Evolutionary conservation across 2,113 vertebrate species (phyloP).

Genomic region (Condylura cristata): DNA sequence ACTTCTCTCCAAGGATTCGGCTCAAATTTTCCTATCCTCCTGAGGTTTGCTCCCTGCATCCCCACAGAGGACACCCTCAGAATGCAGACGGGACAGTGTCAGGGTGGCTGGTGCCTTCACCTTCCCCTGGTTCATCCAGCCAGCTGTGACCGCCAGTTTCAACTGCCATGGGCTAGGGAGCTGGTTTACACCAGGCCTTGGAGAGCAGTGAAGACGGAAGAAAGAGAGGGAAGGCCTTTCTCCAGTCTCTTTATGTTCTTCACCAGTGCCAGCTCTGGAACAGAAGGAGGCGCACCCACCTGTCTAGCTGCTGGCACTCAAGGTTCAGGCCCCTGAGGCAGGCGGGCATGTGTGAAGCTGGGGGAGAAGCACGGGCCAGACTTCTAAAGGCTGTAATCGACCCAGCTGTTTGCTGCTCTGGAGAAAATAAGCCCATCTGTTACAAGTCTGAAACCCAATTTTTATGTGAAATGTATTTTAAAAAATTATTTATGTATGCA

Average conservation of each 20-base stretch:
- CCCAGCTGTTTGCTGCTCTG: not conserved
- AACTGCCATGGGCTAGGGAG: not conserved
- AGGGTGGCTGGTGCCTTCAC: not conserved
- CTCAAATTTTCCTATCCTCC: not conserved
- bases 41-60: not conserved
- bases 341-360: fast-evolving
- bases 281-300: not conserved
- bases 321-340: not conserved
- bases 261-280: not conserved
- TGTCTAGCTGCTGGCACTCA: not conserved
- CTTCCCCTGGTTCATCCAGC: not conserved
- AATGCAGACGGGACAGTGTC: not conserved
- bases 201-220: fast-evolving
- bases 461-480: not conserved
- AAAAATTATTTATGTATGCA: too few relatives aligned
- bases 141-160: not conserved
- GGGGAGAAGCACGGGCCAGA: not conserved
- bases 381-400: not conserved
- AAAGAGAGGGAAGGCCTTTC: not conserved
- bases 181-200: not conserved
- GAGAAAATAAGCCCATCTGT: not conserved
- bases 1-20: not conserved
- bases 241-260: not conserved
- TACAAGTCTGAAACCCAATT: not conserved
- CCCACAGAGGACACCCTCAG: too few relatives aligned